Percentiles rank a stretch among this genome's conserved stretches.
These are phyloP conservation scores for Hexactinellida sp. DNA, from an alignment of 37 sponge, comb jelly and placozoan genomes.

Conservation along the genomic window DNA sequence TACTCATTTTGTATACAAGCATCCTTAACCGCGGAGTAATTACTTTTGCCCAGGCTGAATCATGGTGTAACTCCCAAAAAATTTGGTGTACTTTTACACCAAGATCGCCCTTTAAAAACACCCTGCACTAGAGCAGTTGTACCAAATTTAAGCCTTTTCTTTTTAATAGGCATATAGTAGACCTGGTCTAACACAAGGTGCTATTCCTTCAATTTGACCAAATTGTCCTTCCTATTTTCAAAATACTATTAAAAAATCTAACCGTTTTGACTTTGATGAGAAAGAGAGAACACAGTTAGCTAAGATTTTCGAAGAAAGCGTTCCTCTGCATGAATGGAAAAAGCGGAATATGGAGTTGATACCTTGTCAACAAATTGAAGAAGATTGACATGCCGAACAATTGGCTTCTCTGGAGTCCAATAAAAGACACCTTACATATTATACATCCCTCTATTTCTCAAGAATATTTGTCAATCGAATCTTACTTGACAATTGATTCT, in stretches of 20 bases:
- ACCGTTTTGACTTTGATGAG: neutral
- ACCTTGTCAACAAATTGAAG: neutral
- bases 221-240: conserved; percentile 5
- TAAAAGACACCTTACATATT: neutral
- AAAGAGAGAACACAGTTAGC: neutral
- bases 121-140: too few species aligned
- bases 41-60: too few species aligned
- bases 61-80: too few species aligned
- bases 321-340: neutral
- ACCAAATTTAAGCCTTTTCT: too few species aligned
- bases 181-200: neutral
- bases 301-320: neutral
- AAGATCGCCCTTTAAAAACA: too few species aligned
- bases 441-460: neutral
- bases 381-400: neutral
- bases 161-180: neutral
- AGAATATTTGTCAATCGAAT: neutral
- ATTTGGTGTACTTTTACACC: too few species aligned
- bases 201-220: neutral
- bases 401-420: conserved; percentile 1
- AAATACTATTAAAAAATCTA: neutral
- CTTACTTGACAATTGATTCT: neutral
- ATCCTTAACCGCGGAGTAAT: too few species aligned
- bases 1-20: too few species aligned
- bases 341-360: neutral